phyloP scores from a whole-genome alignment of 2,888 invertebrate species.

The Ditylenchus weischeri region DNA sequence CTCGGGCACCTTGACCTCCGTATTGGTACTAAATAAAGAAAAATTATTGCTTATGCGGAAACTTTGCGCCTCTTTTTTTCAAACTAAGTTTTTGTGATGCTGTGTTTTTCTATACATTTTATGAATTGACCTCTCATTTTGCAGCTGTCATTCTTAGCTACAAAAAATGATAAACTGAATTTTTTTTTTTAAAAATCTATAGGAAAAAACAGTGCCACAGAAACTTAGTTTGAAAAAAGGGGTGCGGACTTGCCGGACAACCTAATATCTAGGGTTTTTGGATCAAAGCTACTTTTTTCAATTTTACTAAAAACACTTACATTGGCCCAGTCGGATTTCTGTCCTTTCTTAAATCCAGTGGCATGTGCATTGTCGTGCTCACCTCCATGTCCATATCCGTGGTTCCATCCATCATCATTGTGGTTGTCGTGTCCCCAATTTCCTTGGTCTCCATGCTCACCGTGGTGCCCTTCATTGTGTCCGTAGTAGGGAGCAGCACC shows the following conservation, averaged over 20 bases:
- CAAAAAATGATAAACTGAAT: background rate
- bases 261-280: no score
- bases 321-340: conserved; percentile 19
- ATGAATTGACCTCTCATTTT: no score
- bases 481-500: conserved; percentile 7
- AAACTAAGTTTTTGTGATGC: no score
- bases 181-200: background rate
- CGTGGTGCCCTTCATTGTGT: conserved; percentile 12
- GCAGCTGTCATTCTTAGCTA: no score
- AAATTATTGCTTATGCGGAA: background rate
- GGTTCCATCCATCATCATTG: conserved; percentile 12
- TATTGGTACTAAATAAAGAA: conserved; percentile 5
- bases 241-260: no score
- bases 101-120: no score
- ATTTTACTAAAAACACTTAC: background rate
- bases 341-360: conserved; percentile 5
- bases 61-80: background rate
- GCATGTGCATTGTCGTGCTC: conserved; percentile 12
- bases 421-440: conserved; percentile 10
- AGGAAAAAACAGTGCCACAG: background rate
- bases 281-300: no score
- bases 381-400: conserved; percentile 8
- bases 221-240: background rate
- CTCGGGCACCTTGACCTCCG: conserved; percentile 11
- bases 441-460: conserved; percentile 7